These are phyloP conservation scores for Myrmecophaga tridactyla DNA, from an alignment of 2,113 vertebrate genomes.

Conservation along the genomic window DNA sequence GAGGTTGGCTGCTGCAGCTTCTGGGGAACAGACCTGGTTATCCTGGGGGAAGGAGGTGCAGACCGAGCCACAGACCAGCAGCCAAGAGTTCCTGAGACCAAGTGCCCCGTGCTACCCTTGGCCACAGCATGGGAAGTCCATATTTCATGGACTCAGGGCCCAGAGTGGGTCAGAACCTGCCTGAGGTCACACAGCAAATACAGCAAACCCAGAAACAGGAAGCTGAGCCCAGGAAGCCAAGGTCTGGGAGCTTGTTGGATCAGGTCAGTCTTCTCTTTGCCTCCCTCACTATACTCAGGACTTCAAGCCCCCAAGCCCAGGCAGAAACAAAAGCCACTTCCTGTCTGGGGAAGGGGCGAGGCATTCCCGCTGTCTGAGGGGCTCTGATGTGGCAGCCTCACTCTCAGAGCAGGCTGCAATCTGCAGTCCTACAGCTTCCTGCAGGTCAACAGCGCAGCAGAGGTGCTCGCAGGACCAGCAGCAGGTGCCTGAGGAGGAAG, in stretches of 20 bases:
- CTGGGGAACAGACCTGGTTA: background rate
- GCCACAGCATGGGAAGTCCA: background rate
- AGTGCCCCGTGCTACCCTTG: background rate
- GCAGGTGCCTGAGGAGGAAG: slow-evolving; percentile 8
- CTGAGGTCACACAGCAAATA: background rate
- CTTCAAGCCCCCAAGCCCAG: background rate
- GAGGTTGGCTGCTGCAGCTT: background rate
- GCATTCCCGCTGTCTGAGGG: background rate
- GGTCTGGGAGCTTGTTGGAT: background rate
- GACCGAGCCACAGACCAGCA: background rate
- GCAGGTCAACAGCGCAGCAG: background rate
- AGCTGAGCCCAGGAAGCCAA: background rate
- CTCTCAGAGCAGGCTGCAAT: background rate
- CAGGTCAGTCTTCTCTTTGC: background rate
- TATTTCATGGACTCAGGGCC: background rate
- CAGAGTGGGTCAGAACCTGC: background rate
- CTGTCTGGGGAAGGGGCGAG: background rate
- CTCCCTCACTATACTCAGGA: background rate
- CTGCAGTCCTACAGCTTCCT: background rate
- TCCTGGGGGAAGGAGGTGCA: background rate
- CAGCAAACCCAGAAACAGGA: background rate
- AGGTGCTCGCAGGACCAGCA: background rate
- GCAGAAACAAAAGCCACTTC: slow-evolving; percentile 55
- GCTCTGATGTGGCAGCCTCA: background rate
- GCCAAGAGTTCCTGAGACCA: background rate